These are phyloP conservation scores for Nymphicus hollandicus DNA, from an alignment of 2,113 vertebrate genomes.

Conservation along the genomic window DNA sequence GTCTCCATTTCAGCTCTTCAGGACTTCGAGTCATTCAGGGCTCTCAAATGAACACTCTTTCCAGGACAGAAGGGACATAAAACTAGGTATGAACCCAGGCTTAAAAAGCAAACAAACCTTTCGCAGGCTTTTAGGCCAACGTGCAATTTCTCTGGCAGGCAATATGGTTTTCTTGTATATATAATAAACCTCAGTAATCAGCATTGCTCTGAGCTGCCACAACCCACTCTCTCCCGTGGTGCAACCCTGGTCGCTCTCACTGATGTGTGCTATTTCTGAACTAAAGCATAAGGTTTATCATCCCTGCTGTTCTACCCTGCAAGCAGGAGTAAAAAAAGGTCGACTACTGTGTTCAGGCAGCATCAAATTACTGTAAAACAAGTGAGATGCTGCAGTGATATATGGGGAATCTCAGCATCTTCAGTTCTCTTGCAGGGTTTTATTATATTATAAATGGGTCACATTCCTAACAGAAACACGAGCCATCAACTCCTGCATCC, in stretches of 20 bases:
- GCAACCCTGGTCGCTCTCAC: conserved; percentile 27
- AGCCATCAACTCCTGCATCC: not conserved
- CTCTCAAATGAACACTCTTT: not conserved
- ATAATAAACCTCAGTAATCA: conserved; percentile 18
- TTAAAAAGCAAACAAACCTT: not conserved
- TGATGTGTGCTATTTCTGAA: conserved; percentile 67
- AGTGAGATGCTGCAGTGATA: conserved; percentile 6
- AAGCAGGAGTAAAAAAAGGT: conserved; percentile 54
- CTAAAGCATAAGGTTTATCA: conserved; percentile 60
- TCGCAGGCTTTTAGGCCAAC: not conserved
- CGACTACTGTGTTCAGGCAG: conserved; percentile 50
- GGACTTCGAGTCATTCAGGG: not conserved
- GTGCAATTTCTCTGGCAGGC: not conserved
- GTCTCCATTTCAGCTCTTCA: not conserved
- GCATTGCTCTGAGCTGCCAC: conserved; percentile 15
- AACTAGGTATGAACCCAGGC: not conserved
- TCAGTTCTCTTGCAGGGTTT: not conserved
- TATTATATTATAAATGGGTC: not conserved
- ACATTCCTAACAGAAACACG: not conserved
- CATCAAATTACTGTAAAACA: conserved; percentile 70
- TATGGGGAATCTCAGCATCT: not conserved
- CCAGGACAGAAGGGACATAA: not conserved
- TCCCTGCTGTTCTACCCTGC: conserved; percentile 63
- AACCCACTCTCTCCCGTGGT: conserved; percentile 5
- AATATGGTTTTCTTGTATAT: not conserved